phyloP scores from a whole-genome alignment of 2,888 invertebrate genomes.

The Arctia plantaginis region DNA sequence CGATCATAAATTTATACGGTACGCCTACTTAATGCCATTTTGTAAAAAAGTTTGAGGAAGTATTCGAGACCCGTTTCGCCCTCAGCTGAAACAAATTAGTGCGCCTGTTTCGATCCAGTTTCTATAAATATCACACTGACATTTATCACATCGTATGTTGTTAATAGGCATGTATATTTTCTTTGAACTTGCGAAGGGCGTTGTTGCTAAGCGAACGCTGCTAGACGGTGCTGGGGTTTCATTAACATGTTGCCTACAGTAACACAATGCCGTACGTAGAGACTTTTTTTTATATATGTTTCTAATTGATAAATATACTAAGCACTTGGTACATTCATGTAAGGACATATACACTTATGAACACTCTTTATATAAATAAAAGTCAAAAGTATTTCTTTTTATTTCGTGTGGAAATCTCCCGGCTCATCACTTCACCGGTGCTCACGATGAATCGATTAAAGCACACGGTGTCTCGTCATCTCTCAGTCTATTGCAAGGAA shows the following conservation, averaged over 20 bases:
- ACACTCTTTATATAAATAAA: no score
- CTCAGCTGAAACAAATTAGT: slow-evolving; percentile 75
- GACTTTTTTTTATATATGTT: background rate
- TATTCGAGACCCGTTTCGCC: slow-evolving; percentile 75
- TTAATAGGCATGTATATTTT: slow-evolving; percentile 25
- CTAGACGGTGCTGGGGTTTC: background rate
- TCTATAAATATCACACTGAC: slow-evolving; percentile 81
- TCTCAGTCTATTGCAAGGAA: no score
- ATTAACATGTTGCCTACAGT: background rate
- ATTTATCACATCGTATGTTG: slow-evolving; percentile 67
- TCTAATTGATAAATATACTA: background rate
- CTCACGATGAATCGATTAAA: no score
- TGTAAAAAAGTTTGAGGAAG: slow-evolving; percentile 71
- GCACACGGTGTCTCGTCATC: no score
- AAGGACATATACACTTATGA: background rate
- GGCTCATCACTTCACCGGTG: background rate
- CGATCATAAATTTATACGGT: slow-evolving; percentile 40
- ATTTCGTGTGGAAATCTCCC: background rate
- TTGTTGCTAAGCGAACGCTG: slow-evolving; percentile 15
- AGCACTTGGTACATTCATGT: background rate
- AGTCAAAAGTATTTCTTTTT: background rate
- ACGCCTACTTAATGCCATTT: slow-evolving; percentile 58
- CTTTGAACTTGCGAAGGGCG: slow-evolving; percentile 45
- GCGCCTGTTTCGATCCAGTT: slow-evolving; percentile 70
- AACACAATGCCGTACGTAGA: background rate